Conservation (phyloP, 2,888 invertebrate species). For the Dicranocentrus wangi region DNA sequence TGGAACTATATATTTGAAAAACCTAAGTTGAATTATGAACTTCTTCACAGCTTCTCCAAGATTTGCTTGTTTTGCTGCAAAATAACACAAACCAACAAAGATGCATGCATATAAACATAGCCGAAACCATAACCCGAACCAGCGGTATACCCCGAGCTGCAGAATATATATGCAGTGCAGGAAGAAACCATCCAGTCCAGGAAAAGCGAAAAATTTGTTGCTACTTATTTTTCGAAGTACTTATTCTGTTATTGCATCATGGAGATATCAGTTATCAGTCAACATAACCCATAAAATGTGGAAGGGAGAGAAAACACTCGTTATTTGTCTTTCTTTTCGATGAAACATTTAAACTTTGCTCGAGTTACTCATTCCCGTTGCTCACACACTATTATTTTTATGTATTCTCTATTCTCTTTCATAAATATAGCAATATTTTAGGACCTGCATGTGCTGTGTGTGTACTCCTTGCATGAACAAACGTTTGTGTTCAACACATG, state of each 20-base stretch:
- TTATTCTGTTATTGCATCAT: neutral
- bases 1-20: too few relatives aligned
- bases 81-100: conserved; percentile 30
- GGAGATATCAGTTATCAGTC: conserved; percentile 10
- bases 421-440: too few relatives aligned
- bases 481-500: too few relatives aligned
- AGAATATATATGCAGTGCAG: too few relatives aligned
- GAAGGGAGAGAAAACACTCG: neutral
- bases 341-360: neutral
- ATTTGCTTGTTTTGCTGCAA: conserved; percentile 25
- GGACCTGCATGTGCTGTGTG: too few relatives aligned
- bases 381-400: too few relatives aligned
- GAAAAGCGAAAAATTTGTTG: conserved; percentile 7
- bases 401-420: too few relatives aligned
- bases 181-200: too few relatives aligned
- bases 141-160: too few relatives aligned
- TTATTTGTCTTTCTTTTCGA: conserved; percentile 17
- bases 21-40: conserved; percentile 40
- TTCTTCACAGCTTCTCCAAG: conserved; percentile 23
- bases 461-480: too few relatives aligned
- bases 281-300: neutral
- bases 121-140: neutral
- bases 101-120: conserved; percentile 1
- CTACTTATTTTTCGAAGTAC: conserved; percentile 18
- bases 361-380: too few relatives aligned